Conservation (phyloP, 1,140 invertebrate species). For the Aphidius gifuensis region DNA sequence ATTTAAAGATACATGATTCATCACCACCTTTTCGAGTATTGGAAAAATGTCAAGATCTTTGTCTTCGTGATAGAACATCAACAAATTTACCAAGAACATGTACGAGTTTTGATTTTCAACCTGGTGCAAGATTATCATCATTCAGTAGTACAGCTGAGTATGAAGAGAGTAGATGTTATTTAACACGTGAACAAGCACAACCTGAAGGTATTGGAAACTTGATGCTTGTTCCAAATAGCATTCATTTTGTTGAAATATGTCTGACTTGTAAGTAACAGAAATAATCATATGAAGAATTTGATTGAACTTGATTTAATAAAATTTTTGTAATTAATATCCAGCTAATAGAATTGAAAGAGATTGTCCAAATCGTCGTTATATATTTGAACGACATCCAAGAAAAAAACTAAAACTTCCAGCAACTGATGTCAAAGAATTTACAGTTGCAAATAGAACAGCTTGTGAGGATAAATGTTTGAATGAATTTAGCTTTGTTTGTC, state of each 20-base stretch:
- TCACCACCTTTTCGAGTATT: conserved; percentile 80
- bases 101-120: conserved; percentile 86
- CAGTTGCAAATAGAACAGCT: conserved; percentile 78
- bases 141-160: conserved; percentile 80
- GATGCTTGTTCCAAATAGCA: conserved; percentile 79
- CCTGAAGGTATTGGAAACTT: conserved; percentile 83
- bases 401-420: conserved; percentile 76
- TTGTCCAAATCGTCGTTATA: conserved; percentile 81
- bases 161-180: conserved; percentile 85
- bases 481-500: conserved; percentile 83
- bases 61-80: conserved; percentile 74
- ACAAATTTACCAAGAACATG: conserved; percentile 79
- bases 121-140: conserved; percentile 76
- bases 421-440: conserved; percentile 75
- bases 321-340: conserved; percentile 38
- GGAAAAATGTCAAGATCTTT: conserved; percentile 82
- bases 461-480: conserved; percentile 86
- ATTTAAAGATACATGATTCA: conserved; percentile 67
- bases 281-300: not conserved
- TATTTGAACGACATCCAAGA: conserved; percentile 81
- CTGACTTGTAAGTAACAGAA: conserved; percentile 70
- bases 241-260: conserved; percentile 88
- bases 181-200: conserved; percentile 77
- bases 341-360: conserved; percentile 80
- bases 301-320: too few relatives aligned